Percentiles rank a stretch among this genome's conserved stretches.
These are phyloP conservation scores for Metopia argyrocephala DNA, from an alignment of 2,888 invertebrate species.

Conservation along the genomic window DNA sequence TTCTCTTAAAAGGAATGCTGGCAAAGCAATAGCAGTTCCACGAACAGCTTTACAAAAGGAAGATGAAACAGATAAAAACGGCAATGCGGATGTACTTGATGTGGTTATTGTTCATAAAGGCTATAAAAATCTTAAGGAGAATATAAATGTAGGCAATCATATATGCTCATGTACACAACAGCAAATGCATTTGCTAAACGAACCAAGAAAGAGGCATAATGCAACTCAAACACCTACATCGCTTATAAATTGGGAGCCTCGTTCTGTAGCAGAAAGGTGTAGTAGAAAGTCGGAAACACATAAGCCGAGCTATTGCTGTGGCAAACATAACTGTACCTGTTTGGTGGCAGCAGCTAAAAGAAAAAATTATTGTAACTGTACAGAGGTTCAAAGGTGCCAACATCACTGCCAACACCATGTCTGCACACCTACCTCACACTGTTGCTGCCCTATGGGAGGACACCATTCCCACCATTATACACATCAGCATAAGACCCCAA, in stretches of 20 bases:
- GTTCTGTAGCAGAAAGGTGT: constrained; percentile 11
- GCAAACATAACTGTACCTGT: constrained; percentile 50
- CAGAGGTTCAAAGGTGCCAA: constrained; percentile 41
- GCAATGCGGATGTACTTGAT: constrained; percentile 66
- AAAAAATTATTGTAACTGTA: constrained; percentile 46
- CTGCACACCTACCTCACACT: constrained; percentile 32
- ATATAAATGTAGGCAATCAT: constrained; percentile 20
- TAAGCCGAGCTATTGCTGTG: constrained; percentile 39
- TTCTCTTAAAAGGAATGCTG: constrained; percentile 61
- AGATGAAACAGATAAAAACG: constrained; percentile 36
- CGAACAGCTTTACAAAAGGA: constrained; percentile 15
- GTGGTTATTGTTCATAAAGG: constrained; percentile 71
- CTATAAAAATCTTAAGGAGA: constrained; percentile 41
- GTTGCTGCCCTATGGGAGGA: constrained; percentile 31
- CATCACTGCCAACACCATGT: constrained; percentile 53
- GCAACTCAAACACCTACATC: constrained; percentile 74
- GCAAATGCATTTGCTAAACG: constrained; percentile 29
- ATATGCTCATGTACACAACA: constrained; percentile 47
- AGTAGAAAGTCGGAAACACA: constrained; percentile 20
- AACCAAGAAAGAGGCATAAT: constrained; percentile 73
- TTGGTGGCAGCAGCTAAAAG: constrained; percentile 52
- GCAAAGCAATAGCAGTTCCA: constrained; percentile 54
- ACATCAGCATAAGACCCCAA: constrained; percentile 47
- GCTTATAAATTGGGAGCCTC: constrained; percentile 60
- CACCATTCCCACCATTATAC: constrained; percentile 44